Evolutionary conservation across 1,140 invertebrate species (phyloP).

Genomic region (Cyphomyrmex costatus): DNA sequence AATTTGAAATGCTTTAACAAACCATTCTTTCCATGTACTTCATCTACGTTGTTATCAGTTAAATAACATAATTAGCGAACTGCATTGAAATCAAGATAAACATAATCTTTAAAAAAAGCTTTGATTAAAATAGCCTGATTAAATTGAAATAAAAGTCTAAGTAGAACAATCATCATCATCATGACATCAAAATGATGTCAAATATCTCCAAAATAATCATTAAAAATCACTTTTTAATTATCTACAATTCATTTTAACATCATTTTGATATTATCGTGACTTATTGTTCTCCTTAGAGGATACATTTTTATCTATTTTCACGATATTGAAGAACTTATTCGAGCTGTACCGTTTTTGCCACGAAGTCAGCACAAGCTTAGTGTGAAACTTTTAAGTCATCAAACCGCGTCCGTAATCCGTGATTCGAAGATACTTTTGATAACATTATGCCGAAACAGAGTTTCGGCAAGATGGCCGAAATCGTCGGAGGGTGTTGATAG

Average conservation of each 20-base stretch:
- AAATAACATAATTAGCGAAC: neutral
- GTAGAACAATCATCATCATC: too few relatives aligned
- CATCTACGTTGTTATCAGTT: neutral
- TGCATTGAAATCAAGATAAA: neutral
- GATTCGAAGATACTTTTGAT: neutral
- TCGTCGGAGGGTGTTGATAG: constrained; percentile 27
- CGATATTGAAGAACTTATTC: neutral
- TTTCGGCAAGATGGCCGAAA: constrained; percentile 40
- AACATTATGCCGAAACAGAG: neutral
- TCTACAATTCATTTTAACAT: too few relatives aligned
- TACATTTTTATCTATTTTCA: neutral
- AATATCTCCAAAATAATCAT: too few relatives aligned
- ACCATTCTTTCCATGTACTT: neutral
- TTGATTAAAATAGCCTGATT: neutral
- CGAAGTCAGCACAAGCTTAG: neutral
- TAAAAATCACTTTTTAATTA: too few relatives aligned
- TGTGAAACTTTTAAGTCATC: neutral
- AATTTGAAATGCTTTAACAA: too few relatives aligned
- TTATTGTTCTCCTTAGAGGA: too few relatives aligned
- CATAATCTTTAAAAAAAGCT: neutral
- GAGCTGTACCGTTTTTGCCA: neutral
- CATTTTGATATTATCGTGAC: too few relatives aligned
- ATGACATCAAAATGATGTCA: too few relatives aligned
- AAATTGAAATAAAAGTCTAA: neutral
- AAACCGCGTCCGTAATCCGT: neutral